phyloP scores from a whole-genome alignment of 2,113 vertebrate species.

The Hylia prasina region DNA sequence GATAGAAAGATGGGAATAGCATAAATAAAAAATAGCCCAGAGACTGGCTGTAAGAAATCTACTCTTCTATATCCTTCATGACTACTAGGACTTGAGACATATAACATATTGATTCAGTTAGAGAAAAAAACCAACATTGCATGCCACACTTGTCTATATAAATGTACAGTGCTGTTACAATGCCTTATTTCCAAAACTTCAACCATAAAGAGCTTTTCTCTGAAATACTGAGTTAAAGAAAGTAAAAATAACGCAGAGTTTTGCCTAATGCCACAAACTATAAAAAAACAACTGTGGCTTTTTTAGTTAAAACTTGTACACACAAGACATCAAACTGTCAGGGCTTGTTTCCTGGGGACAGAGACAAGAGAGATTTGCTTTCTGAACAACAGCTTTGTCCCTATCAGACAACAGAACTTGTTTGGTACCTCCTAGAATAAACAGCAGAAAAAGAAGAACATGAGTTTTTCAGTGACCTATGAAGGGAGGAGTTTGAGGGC shows the following conservation, averaged over 20 bases:
- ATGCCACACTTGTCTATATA: not conserved
- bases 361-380: not conserved
- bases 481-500: not conserved
- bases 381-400: not conserved
- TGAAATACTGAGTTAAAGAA: not conserved
- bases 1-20: not conserved
- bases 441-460: not conserved
- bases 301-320: not conserved
- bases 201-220: not conserved
- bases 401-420: not conserved
- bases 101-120: not conserved
- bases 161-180: not conserved
- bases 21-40: not conserved
- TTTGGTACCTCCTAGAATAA: not conserved
- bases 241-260: not conserved
- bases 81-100: not conserved
- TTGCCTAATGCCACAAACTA: not conserved
- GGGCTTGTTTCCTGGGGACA: not conserved
- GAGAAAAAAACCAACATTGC: fast-evolving
- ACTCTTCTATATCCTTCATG: not conserved
- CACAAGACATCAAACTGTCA: not conserved
- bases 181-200: not conserved
- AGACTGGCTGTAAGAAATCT: not conserved
- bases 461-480: not conserved
- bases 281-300: not conserved